These are phyloP conservation scores for Dryobota labecula DNA, from an alignment of 2,888 invertebrate genomes.

Conservation along the genomic window DNA sequence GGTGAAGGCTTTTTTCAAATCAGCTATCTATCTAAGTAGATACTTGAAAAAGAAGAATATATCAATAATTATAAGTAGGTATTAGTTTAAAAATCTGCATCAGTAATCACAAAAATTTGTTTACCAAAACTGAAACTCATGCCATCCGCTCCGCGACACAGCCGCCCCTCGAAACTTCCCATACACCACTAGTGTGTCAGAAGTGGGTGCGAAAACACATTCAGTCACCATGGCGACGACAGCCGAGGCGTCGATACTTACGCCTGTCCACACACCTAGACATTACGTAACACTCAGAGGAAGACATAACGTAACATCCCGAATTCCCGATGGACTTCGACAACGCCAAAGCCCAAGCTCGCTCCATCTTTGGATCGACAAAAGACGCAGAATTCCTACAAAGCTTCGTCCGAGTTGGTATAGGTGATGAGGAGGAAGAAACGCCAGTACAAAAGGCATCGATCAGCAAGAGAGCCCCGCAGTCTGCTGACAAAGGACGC, in stretches of 20 bases:
- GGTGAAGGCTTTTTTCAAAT: background rate
- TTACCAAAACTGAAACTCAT: constrained; percentile 3
- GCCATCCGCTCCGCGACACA: constrained; percentile 40
- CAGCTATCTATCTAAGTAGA: background rate
- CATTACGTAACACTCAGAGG: constrained; percentile 77
- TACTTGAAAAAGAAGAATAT: background rate
- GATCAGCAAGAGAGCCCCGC: constrained; percentile 85
- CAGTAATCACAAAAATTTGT: background rate
- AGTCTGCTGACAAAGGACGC: constrained; percentile 76
- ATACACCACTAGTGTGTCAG: constrained; percentile 72
- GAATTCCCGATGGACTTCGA: constrained; percentile 76
- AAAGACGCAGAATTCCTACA: constrained; percentile 94
- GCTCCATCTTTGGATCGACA: constrained; percentile 92
- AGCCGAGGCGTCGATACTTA: constrained; percentile 86
- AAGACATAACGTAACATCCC: constrained; percentile 26
- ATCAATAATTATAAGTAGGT: too few species aligned
- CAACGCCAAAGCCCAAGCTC: constrained; percentile 86
- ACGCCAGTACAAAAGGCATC: constrained; percentile 83
- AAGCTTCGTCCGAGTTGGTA: constrained; percentile 94
- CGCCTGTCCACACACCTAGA: constrained; percentile 80
- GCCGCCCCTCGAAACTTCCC: constrained; percentile 54
- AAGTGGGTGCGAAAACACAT: constrained; percentile 86
- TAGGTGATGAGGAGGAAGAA: constrained; percentile 90
- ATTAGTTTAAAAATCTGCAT: background rate
- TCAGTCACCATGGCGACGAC: constrained; percentile 85